Conservation (phyloP, 2,113 vertebrate genomes). For the Willisornis vidua region DNA sequence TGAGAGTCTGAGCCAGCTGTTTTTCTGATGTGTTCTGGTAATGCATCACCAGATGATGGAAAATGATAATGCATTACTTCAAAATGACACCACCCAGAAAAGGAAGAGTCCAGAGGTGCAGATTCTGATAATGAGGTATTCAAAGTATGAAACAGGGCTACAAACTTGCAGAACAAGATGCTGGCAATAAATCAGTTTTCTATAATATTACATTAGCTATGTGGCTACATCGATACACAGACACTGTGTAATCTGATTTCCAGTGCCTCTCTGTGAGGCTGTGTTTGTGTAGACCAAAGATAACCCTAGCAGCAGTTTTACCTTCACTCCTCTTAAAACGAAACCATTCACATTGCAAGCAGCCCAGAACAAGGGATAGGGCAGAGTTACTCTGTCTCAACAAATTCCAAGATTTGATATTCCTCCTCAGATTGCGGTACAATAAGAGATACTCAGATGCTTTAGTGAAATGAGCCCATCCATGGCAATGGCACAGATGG, state of each 20-base stretch:
- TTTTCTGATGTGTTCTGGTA: conserved; percentile 26
- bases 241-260: neutral
- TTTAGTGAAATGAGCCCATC: neutral
- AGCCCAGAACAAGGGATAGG: neutral
- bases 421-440: neutral
- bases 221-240: neutral
- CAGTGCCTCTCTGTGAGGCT: neutral
- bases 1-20: conserved; percentile 73
- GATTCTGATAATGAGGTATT: neutral
- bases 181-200: conserved; percentile 43
- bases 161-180: neutral
- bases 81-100: conserved; percentile 33
- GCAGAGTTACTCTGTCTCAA: neutral
- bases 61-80: conserved; percentile 21
- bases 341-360: neutral
- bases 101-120: conserved; percentile 28
- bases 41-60: conserved; percentile 41
- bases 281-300: conserved; percentile 43
- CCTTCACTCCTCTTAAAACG: neutral
- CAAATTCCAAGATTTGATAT: neutral
- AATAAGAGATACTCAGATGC: rapidly evolving
- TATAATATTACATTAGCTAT: neutral
- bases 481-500: neutral
- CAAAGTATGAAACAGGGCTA: neutral
- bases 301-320: neutral